phyloP scores from a whole-genome alignment of 2,888 invertebrate species.

The Hermaeophaga mercurialis region DNA sequence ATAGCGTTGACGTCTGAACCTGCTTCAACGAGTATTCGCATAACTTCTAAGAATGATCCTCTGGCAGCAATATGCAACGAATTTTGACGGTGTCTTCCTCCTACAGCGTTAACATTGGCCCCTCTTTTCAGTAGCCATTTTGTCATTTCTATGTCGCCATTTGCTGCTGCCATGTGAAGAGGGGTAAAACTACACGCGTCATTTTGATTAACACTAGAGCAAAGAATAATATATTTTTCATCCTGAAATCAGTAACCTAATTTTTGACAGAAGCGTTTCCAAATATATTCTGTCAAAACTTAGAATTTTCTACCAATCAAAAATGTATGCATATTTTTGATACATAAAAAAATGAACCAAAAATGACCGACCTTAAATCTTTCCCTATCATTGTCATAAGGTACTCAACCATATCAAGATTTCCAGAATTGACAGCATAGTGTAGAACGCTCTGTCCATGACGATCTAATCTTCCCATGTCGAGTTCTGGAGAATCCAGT shows the following conservation, averaged over 20 bases:
- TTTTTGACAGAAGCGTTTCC: no score
- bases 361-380: constrained; percentile 20
- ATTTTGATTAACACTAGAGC: constrained; percentile 67
- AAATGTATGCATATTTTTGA: no score
- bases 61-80: constrained; percentile 56
- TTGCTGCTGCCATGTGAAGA: constrained; percentile 69
- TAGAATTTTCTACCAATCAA: no score
- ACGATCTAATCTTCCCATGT: constrained; percentile 66
- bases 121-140: constrained; percentile 50
- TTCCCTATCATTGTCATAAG: constrained; percentile 57
- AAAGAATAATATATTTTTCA: neutral
- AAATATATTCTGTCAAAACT: no score
- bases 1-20: constrained; percentile 65
- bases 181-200: constrained; percentile 71
- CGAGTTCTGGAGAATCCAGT: constrained; percentile 55
- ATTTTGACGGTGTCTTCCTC: constrained; percentile 55
- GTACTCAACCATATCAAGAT: constrained; percentile 65
- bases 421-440: constrained; percentile 74
- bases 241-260: neutral
- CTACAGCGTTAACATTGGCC: constrained; percentile 52
- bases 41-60: constrained; percentile 56
- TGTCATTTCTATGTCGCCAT: constrained; percentile 64
- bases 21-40: constrained; percentile 58
- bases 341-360: neutral
- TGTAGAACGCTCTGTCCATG: constrained; percentile 72